Conservation (phyloP, 1,140 invertebrate species). For the Nasonia giraulti region DNA sequence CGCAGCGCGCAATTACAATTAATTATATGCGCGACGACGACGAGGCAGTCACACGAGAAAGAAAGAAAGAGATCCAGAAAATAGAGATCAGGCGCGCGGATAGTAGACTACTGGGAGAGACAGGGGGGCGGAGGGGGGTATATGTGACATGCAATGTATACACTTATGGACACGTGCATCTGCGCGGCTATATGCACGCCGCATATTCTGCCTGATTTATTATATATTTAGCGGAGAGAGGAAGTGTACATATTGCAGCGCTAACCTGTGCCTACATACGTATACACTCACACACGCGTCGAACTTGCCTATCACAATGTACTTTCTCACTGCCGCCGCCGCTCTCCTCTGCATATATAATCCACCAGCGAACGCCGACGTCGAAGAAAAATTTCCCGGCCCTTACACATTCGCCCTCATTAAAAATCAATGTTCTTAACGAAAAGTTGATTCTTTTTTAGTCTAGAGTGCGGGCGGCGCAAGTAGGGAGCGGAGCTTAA, state of each 20-base stretch:
- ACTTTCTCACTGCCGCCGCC: background rate
- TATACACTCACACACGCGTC: constrained; percentile 11
- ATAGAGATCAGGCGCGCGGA: background rate
- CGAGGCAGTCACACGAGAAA: constrained; percentile 38
- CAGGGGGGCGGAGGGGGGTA: background rate
- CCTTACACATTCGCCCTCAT: background rate
- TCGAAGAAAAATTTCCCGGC: background rate
- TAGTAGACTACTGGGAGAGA: constrained; percentile 23
- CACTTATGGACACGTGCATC: constrained; percentile 36
- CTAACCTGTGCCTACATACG: background rate
- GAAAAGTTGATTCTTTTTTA: constrained; percentile 36
- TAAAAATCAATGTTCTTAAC: constrained; percentile 46
- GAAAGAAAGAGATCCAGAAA: constrained; percentile 13
- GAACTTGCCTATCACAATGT: background rate
- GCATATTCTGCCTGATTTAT: constrained; percentile 38
- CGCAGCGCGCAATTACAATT: constrained; percentile 66
- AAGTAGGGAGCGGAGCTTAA: constrained; percentile 30
- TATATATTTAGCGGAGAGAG: constrained; percentile 42
- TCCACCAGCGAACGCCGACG: background rate
- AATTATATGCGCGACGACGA: constrained; percentile 62
- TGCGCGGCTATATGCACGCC: background rate
- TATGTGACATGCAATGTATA: constrained; percentile 21
- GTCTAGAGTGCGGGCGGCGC: background rate
- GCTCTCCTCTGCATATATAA: background rate
- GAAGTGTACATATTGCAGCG: constrained; percentile 33